A percentile compares a stretch with the other conserved stretches of the same genome.
These are phyloP conservation scores for Numenius arquata DNA, from an alignment of 2,113 vertebrate species.

Conservation along the genomic window DNA sequence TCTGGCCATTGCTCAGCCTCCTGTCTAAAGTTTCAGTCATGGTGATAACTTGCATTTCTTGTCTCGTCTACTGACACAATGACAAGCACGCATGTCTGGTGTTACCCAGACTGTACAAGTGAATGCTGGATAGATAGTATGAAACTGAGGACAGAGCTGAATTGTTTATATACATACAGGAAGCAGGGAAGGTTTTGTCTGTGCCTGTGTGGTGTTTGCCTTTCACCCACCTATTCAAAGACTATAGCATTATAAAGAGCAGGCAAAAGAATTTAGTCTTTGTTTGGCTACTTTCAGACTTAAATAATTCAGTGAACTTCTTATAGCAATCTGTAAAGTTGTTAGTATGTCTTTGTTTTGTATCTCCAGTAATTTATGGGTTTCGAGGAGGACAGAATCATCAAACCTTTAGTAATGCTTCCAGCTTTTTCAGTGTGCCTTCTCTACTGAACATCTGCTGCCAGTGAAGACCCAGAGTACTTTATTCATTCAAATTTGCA, in stretches of 20 bases:
- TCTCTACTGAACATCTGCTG: constrained; percentile 29
- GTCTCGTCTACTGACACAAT: neutral
- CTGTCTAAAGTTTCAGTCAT: neutral
- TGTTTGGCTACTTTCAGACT: neutral
- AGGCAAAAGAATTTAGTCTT: neutral
- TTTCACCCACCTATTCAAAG: neutral
- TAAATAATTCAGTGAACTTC: neutral
- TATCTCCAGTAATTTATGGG: neutral
- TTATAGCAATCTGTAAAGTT: neutral
- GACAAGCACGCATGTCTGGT: neutral
- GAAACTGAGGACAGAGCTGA: constrained; percentile 3
- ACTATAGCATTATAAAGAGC: neutral
- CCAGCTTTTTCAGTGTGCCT: neutral
- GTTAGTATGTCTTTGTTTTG: neutral
- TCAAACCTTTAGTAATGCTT: neutral
- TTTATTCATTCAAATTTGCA: constrained; percentile 11
- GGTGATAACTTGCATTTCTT: constrained; percentile 1
- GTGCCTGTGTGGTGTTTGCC: neutral
- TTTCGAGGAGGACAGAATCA: neutral
- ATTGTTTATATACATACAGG: constrained; percentile 24
- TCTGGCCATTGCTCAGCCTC: neutral
- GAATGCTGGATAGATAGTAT: neutral
- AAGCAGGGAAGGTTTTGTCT: neutral
- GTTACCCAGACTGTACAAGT: neutral
- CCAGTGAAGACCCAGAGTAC: neutral